Evolutionary conservation across 2,797 vertebrate genomes (phyloP).

Genomic region (Pogonophryne albipinna): DNA sequence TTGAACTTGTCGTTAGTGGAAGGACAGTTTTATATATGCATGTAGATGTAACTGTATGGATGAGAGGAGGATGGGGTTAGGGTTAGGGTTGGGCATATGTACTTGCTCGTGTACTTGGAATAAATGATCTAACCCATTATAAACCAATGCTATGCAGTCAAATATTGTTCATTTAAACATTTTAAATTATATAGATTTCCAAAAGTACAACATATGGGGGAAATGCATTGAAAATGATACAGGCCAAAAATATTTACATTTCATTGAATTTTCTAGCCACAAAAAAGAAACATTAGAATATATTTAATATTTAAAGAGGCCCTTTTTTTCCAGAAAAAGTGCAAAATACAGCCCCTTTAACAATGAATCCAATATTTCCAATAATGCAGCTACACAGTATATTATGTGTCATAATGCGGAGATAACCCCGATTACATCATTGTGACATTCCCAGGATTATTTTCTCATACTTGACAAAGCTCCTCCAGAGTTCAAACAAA

Average conservation of each 20-base stretch:
- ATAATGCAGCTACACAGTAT: not conserved
- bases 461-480: slow-evolving; percentile 1
- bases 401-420: not conserved
- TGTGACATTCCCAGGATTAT: not conserved
- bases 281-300: too few relatives aligned
- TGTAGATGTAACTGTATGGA: not conserved
- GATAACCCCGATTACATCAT: slow-evolving; percentile 1
- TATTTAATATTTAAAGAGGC: too few relatives aligned
- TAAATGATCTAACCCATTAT: not conserved
- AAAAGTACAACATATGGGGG: too few relatives aligned
- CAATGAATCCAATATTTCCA: not conserved
- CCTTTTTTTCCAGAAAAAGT: too few relatives aligned
- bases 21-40: not conserved
- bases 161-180: too few relatives aligned
- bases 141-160: not conserved
- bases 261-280: too few relatives aligned
- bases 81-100: not conserved
- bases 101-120: not conserved
- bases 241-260: too few relatives aligned
- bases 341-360: not conserved
- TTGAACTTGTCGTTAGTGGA: slow-evolving; percentile 26
- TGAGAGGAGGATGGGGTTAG: not conserved
- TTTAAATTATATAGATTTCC: too few relatives aligned
- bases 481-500: not conserved
- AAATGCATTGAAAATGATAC: too few relatives aligned